phyloP scores from a whole-genome alignment of 37 sponge, comb jelly and placozoan species.

The Oscarella lobularis region DNA sequence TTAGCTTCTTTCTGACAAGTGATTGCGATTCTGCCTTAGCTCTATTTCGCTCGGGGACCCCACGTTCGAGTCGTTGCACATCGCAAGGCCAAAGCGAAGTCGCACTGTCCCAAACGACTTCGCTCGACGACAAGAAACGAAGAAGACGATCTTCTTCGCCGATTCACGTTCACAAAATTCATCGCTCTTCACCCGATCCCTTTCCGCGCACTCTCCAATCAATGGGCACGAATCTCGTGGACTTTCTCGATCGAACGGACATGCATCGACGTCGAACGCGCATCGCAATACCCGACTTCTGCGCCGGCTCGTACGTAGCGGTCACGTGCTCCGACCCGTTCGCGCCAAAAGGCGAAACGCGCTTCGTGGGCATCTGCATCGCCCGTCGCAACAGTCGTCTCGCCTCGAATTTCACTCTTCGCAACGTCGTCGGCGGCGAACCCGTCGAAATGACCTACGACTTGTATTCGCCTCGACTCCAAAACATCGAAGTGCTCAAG shows the following conservation, averaged over 20 bases:
- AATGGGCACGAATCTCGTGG: conserved; percentile 52
- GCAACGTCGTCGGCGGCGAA: conserved; percentile 56
- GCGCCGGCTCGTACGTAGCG: conserved; percentile 44
- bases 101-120: no score
- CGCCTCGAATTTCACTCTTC: conserved; percentile 52
- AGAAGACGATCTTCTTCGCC: background rate
- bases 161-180: conserved; percentile 1
- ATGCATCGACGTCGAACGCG: conserved; percentile 23
- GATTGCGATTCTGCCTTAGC: no score
- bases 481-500: conserved; percentile 60
- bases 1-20: no score
- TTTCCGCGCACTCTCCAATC: background rate
- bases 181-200: background rate
- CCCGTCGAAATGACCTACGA: conserved; percentile 69
- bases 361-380: conserved; percentile 79
- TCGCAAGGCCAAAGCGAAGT: no score
- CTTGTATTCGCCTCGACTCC: conserved; percentile 53
- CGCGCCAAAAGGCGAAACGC: conserved; percentile 33
- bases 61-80: no score
- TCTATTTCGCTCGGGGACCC: no score
- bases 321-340: conserved; percentile 53
- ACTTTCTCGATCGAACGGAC: conserved; percentile 49
- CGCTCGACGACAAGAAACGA: background rate
- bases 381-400: conserved; percentile 47
- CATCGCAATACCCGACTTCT: conserved; percentile 44